A percentile compares a stretch with the other conserved stretches of the same genome.
These are phyloP conservation scores for Rousettus leschenaultii DNA, from an alignment of 2,113 vertebrate genomes.

Conservation along the genomic window DNA sequence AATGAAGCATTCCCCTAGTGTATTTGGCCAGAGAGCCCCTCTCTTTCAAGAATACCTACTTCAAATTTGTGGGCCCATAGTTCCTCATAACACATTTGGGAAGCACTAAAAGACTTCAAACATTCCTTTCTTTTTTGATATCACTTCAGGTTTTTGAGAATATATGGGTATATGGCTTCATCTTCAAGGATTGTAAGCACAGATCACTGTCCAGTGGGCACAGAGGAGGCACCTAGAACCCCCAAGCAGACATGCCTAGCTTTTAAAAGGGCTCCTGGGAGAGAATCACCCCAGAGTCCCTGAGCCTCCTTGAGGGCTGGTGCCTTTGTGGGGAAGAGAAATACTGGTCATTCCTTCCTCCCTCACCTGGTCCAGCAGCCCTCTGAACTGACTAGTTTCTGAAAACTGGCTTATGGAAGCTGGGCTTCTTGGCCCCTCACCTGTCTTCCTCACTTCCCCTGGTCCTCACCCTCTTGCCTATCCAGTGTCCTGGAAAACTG, in stretches of 20 bases:
- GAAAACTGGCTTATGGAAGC: too few species aligned
- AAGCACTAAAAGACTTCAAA: background rate
- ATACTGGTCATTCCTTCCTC: background rate
- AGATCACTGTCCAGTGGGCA: too few species aligned
- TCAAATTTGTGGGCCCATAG: background rate
- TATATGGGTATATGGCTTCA: accelerated
- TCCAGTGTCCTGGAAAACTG: background rate
- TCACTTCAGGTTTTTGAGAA: background rate
- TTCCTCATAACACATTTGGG: background rate
- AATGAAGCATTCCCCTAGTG: background rate
- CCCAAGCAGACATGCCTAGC: background rate
- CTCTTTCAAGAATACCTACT: background rate
- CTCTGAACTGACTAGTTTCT: background rate
- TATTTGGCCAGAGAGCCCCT: background rate
- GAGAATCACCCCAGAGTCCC: background rate
- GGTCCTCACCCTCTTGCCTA: background rate
- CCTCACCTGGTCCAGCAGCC: background rate
- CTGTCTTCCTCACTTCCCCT: background rate
- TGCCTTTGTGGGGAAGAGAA: background rate
- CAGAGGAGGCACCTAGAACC: background rate
- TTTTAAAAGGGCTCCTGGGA: background rate
- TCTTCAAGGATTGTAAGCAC: background rate
- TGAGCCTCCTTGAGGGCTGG: background rate
- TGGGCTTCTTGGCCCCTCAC: background rate
- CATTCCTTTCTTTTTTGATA: background rate